Base-by-base conservation (phyloP, 2,113 vertebrate genomes). In the Symphodus melops region DNA sequence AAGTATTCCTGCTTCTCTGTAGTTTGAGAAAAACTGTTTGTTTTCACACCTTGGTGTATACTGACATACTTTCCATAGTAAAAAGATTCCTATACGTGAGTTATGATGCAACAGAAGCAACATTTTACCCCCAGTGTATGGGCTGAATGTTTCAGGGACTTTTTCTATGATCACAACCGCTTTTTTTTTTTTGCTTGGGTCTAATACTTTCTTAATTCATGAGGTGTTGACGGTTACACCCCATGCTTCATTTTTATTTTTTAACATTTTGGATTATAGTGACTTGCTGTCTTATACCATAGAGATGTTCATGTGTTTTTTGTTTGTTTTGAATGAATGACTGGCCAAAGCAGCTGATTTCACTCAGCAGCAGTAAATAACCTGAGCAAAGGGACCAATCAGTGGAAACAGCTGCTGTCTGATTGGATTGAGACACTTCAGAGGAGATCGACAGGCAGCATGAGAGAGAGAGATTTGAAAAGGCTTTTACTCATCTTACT, bases 371-470 rank as follows among this genome's bases (percentile, higher is more conserved):
- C 36, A 1, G 48, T 36, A 19, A 77, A 67, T 58, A 76, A 63
- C 58, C 68, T 46, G 42, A 6, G 63, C 74, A 42, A 72, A 77
- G 68, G 21, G 55, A 63, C 66, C 70, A 85, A 92, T 90, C 82
- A 90, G 71, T 84, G 76, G 21, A 37, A 75, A n/a, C 88, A 90
- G 90, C 88, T 89, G 85, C 41, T 17, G 51, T 72, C 19, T 79
- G 83, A 85, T 83, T 84, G 73, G 54, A 57, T 67, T 73, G 60
- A 71, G 71, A 80, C 41, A 25, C 52, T 59, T 69, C 25, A 52
- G 62, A 19, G 51, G 68, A 57, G 66, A 23, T 70, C 39, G 77
- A 68, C 58, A 54, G 60, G 72, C n/a, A 44, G 64, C 59, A 56
- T 36, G 51, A 41, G 59, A 69, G 49, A 69, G 49, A 42, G 41